Evolutionary conservation across 2,113 vertebrate species (phyloP), one percentile per base, ranked within the genome.

Genomic region (Sylvia atricapilla): DNA sequence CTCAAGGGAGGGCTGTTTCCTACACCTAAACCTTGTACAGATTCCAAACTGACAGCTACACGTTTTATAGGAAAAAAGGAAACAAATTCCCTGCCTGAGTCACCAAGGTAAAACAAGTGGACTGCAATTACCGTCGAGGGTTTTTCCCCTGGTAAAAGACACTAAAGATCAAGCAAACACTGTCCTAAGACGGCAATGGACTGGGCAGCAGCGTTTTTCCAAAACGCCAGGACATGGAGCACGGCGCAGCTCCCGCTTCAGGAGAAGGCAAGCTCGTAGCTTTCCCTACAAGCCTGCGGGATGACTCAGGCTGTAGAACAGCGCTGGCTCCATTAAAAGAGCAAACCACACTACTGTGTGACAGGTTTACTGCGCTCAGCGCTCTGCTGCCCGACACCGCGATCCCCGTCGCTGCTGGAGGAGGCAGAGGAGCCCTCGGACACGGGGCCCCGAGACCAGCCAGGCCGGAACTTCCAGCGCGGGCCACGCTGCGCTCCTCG

Each of bases 201-300:
- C 5, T 0, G 14, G 18, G 50, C 30, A 70, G 46, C 11, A 7
- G n/a, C 1, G 15, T 30, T 74, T 21, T 47, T 27, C 41, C n/a
- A 3, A 12, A 35, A n/a, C 21, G 31, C 64, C 27, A 7, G 9
- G 50, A 3, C 35, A 25, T 0, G 9, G 5, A 44, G n/a, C 2
- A 2, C 4, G 0, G 44, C 4, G 4, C n/a, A 30, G 11, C n/a
- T 67, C 62, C 41, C 6, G 35, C 28, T 62, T 59, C 53, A 4
- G 46, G 15, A 59, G n/a, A 43, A 83, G 55, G 30, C 55, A 62
- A 63, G 63, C 79, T 68, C 58, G 9, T 1, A 16, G 68, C 53
- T 15, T 27, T 12, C 74, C 37, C 56, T 10, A 15, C 49, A 1
- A 53, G 31, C 5, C 56, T 21, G 14, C 49, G 13, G 24, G 63